A percentile compares a stretch with the other conserved stretches of the same genome.
Evolutionary conservation across 2,888 invertebrate genomes (phyloP).

Genomic region (Agelastica alni): DNA sequence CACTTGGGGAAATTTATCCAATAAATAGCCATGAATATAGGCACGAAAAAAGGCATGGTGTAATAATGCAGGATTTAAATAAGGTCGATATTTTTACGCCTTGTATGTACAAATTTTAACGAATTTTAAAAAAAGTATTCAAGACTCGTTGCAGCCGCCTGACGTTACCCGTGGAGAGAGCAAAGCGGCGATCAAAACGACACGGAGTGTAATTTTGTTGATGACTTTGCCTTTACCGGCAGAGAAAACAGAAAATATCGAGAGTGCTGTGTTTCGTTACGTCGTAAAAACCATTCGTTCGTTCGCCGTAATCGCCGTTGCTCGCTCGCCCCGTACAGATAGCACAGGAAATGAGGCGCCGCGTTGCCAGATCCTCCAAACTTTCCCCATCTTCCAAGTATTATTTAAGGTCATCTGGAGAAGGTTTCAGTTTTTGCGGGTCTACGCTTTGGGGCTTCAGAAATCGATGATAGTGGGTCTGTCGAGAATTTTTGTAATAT

Average conservation of each 20-base stretch:
- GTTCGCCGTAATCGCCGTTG: constrained; percentile 15
- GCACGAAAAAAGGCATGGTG: no score
- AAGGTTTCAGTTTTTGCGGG: constrained; percentile 4
- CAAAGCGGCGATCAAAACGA: background rate
- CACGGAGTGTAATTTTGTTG: constrained; percentile 24
- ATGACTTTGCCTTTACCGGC: constrained; percentile 20
- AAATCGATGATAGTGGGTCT: constrained; percentile 7
- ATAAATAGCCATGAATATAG: no score
- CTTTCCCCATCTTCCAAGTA: background rate
- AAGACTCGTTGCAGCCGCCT: background rate
- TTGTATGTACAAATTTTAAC: background rate
- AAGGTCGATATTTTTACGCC: background rate
- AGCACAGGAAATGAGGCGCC: constrained; percentile 17
- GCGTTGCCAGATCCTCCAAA: constrained; percentile 11
- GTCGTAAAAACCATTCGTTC: constrained; percentile 16
- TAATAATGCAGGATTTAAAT: no score
- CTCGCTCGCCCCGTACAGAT: constrained; percentile 9
- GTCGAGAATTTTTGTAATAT: constrained; percentile 7
- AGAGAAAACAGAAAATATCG: constrained; percentile 18
- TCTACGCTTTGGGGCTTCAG: background rate
- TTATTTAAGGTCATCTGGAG: constrained; percentile 5
- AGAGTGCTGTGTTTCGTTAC: constrained; percentile 3
- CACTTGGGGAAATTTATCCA: no score
- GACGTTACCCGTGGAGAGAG: background rate
- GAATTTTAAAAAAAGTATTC: background rate